These are phyloP conservation scores for Aphelinus atriplicis DNA, from an alignment of 1,140 invertebrate genomes.

Conservation along the genomic window DNA sequence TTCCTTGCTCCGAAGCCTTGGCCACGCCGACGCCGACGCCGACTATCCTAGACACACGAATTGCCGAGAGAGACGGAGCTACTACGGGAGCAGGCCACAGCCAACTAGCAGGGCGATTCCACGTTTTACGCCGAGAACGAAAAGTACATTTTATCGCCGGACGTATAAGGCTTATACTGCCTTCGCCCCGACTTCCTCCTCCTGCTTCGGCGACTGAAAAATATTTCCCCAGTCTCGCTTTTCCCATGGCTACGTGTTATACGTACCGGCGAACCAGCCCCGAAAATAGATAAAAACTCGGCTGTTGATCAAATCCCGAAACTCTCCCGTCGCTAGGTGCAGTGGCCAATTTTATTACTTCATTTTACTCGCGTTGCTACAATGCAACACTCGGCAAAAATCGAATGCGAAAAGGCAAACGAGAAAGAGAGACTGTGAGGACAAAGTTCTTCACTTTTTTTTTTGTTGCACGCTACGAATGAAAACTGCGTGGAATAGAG, in stretches of 20 bases:
- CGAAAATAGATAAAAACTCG: constrained; percentile 27
- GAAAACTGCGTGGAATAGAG: too few species aligned
- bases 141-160: constrained; percentile 46
- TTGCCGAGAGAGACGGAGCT: background rate
- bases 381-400: background rate
- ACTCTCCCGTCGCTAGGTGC: background rate
- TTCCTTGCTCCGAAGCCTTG: constrained; percentile 1
- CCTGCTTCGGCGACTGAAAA: background rate
- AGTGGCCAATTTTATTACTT: constrained; percentile 17
- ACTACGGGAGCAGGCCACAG: constrained; percentile 13
- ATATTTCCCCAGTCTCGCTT: constrained; percentile 7
- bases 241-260: background rate
- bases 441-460: too few species aligned
- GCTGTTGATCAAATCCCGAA: constrained; percentile 17
- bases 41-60: background rate
- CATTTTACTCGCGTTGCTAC: background rate
- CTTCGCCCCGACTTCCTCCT: background rate
- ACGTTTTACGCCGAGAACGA: constrained; percentile 42
- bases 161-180: constrained; percentile 38
- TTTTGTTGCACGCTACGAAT: too few species aligned
- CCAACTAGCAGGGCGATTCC: constrained; percentile 28
- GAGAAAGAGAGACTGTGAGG: too few species aligned
- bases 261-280: background rate
- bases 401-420: background rate
- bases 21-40: background rate